phyloP scores from a whole-genome alignment of 2,797 vertebrate genomes.

The Siniperca undulata region DNA sequence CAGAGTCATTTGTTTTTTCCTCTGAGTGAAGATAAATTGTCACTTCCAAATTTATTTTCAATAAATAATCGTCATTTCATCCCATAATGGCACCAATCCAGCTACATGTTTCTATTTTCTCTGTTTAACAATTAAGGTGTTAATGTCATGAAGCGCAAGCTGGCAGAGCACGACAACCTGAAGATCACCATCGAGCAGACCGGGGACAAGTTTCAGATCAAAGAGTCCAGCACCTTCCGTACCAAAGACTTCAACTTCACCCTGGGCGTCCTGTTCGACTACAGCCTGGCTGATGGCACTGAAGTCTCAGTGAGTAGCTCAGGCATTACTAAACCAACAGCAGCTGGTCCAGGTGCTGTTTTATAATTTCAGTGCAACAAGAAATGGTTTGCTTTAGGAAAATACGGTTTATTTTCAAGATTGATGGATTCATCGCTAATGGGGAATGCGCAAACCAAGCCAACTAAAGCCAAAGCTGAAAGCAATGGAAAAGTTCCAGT shows the following conservation, averaged over 20 bases:
- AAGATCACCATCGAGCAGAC: constrained; percentile 91
- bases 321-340: not conserved
- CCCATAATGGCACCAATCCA: not conserved
- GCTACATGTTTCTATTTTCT: not conserved
- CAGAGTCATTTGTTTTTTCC: not conserved
- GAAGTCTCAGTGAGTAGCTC: constrained; percentile 84
- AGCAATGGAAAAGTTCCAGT: constrained; percentile 16
- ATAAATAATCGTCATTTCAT: not conserved
- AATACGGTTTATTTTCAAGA: constrained; percentile 5
- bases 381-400: constrained; percentile 6
- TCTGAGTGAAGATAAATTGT: not conserved
- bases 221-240: constrained; percentile 93
- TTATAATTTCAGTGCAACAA: not conserved
- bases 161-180: constrained; percentile 93
- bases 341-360: not conserved
- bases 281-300: constrained; percentile 93
- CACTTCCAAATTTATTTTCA: no score
- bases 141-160: constrained; percentile 92
- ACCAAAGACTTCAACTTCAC: constrained; percentile 90
- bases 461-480: not conserved
- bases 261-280: constrained; percentile 89
- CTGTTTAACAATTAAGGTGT: constrained; percentile 81
- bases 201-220: constrained; percentile 91
- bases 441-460: not conserved
- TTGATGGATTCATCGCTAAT: not conserved